Base-by-base conservation (phyloP, 2,888 invertebrate species). In the Lomographa bimaculata region DNA sequence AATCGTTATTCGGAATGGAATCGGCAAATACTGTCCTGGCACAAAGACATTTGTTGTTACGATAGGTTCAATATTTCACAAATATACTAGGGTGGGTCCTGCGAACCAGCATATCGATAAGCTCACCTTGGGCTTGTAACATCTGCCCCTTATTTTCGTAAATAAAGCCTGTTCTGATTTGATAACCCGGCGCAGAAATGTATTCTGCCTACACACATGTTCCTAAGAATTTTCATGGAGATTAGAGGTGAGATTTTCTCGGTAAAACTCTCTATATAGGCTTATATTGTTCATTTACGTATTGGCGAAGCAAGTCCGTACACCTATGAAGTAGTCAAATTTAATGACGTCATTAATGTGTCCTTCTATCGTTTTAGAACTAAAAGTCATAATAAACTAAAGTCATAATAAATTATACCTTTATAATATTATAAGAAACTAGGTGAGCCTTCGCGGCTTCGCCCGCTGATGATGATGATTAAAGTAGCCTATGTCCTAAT, bases 91-190 rank as follows among this genome's bases (percentile, higher is more conserved):
- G 28, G 32, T 20, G 12, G 20, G 29, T 5, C 35, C 7, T 9
- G 11, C 12, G 18, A 26, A 8, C 40, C 24, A 38, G 19, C 25
- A 24, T 25, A 42, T 45, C 43, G 46, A 46, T 46, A 44, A 44
- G 44, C 44, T 47, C 50, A 47, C 50, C 46, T 50, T 43, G 47
- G 42, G 42, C 33, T 50, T 46, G 40, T 36, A 41, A 51, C 51
- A 51, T 48, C 51, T 48, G 51, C 43, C 45, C 47, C 41, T 41
- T 51, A 47, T 41, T 48, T 48, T 41, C 40, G 38, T 46, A 48
- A 46, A 51, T 44, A 46, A 46, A 47, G 40, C 40, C 45, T 28
- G 24, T 18, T 24, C 42, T 47, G 45, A 47, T 51, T 47, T 47
- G 50, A 50, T 46, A 44, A 41, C 46, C 49, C 28, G 19, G 23